Percentiles rank a stretch among this genome's conserved stretches.
Conservation (phyloP, 2,888 invertebrate species). For the Strigamia maritima region DNA sequence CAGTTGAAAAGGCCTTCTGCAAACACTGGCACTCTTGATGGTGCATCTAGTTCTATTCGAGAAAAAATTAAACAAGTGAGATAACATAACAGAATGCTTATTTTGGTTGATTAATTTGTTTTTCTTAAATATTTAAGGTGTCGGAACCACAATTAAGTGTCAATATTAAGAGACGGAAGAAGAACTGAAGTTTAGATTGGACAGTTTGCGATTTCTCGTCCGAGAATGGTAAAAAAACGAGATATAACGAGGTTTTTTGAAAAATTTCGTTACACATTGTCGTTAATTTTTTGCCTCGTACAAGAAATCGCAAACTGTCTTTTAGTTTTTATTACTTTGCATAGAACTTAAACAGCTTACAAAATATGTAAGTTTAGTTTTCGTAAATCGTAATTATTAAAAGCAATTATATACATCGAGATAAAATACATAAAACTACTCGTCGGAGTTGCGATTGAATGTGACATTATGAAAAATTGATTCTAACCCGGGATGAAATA, state of each 20-base stretch:
- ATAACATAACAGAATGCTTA: background rate
- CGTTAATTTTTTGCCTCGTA: too few relatives aligned
- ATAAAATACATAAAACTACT: background rate
- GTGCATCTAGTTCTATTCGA: background rate
- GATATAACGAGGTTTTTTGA: too few relatives aligned
- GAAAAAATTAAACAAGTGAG: background rate
- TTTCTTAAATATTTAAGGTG: background rate
- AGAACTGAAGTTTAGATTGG: background rate
- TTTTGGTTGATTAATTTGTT: background rate
- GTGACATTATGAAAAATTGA: background rate
- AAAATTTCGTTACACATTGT: too few relatives aligned
- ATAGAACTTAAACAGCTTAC: background rate
- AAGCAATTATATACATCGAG: background rate
- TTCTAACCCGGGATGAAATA: background rate
- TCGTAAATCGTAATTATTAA: background rate
- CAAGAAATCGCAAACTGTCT: too few relatives aligned
- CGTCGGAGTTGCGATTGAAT: too few relatives aligned
- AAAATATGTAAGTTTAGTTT: background rate
- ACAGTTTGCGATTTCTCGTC: too few relatives aligned
- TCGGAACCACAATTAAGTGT: background rate
- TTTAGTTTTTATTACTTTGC: background rate
- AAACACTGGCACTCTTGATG: background rate
- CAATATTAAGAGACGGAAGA: background rate
- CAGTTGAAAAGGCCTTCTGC: constrained; percentile 1
- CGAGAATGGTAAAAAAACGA: too few relatives aligned